These are phyloP conservation scores for Emberiza fucata DNA, from an alignment of 2,113 vertebrate genomes.

Conservation along the genomic window DNA sequence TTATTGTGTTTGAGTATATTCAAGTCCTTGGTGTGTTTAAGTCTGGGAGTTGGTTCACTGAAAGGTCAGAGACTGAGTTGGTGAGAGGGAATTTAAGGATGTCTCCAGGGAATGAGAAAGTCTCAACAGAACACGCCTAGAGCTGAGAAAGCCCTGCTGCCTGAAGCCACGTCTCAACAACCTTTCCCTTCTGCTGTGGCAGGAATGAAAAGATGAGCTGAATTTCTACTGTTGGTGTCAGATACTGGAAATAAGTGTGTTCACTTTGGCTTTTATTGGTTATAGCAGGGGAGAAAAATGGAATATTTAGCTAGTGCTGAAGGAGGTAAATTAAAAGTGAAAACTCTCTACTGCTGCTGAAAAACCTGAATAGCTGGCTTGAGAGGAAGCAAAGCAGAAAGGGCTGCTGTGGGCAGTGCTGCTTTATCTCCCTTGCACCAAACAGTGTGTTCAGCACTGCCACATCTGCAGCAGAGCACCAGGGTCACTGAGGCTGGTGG, in stretches of 20 bases:
- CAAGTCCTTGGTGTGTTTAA: not conserved
- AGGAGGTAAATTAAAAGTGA: constrained; percentile 6
- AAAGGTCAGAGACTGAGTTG: not conserved
- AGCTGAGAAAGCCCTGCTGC: not conserved
- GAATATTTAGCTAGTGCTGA: not conserved
- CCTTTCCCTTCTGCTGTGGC: not conserved
- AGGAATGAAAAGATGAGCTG: not conserved
- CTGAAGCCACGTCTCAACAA: not conserved
- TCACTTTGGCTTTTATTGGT: not conserved
- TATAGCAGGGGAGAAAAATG: not conserved
- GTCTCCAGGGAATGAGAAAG: not conserved
- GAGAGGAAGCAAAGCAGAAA: not conserved
- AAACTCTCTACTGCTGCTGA: not conserved
- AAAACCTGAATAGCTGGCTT: not conserved
- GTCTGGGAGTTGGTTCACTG: constrained; percentile 7
- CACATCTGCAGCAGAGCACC: not conserved
- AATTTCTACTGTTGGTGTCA: not conserved
- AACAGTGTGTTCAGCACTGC: accelerated
- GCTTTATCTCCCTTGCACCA: not conserved
- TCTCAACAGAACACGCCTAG: not conserved
- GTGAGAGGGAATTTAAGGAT: not conserved
- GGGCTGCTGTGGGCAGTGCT: not conserved
- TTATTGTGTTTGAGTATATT: not conserved
- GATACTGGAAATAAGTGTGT: not conserved
- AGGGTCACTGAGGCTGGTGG: not conserved